Base-by-base conservation (phyloP, 2,113 vertebrate species). In the Muntiacus muntjak region DNA sequence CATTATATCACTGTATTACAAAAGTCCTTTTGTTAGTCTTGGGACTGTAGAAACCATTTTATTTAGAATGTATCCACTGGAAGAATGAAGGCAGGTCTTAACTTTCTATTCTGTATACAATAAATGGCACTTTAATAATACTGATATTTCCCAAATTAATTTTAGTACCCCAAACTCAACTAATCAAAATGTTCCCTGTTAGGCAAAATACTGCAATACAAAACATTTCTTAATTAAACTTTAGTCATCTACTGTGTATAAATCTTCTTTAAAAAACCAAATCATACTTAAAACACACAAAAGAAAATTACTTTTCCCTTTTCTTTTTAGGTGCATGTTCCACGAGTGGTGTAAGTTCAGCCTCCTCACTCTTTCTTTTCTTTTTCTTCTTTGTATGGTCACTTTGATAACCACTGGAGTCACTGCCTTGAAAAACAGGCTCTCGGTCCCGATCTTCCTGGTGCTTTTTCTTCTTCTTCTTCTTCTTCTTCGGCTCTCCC, bases 371-470 rank as follows among this genome's bases (percentile, higher is more conserved):
- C 62, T 97, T 99, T 95, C 99, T 99, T 98, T 99, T 99, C 98
- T 99, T 99, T 96, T 98, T 99, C 94, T 96, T 98, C 60, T 98
- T 98, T 95, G 99, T 99, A 74, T 99, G 98, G 92, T 99, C 99
- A 91, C 99, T 99, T 3, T 99, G 96, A 96, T 99, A 99, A 94
- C 99, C 99, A 36, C 99, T 99, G 52, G 99, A 99, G 98, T 99
- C 99, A 94, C 99, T 99, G 58, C 89, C 92, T 5, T 98, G 99
- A 60, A 99, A 94, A 40, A 99, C 97, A 45, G 95, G 74, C 7
- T 98, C 98, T 47, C 87, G 98, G 84, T 84, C 91, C 60, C 98
- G 95, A 92, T 93, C 64, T 97, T 99, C 95, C 97, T 98, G 96
- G 87, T 98, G 96, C 97, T 99, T 95, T 76, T 98, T 97, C 90